Base-by-base conservation (phyloP, 1,140 invertebrate genomes). In the Caenorhabditis inopinata region DNA sequence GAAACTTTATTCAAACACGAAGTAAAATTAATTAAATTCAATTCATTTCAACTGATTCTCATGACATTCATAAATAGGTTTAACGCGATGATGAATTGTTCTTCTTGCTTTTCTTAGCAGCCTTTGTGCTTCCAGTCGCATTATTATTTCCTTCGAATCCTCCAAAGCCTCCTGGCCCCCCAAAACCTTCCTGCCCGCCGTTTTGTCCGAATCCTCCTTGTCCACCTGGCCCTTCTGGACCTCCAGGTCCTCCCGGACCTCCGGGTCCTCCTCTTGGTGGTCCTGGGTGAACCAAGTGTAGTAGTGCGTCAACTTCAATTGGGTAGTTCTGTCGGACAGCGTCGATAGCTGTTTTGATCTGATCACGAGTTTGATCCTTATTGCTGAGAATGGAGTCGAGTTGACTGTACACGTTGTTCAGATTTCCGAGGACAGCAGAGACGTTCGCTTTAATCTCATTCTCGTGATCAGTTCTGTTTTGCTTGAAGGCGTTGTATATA, bases 301-400 rank as follows among this genome's bases (percentile, higher is more conserved):
- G 35, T 29, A 68, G 11, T 1, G 58, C 38, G n/a, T 68, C 58
- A 68, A 68, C 58, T 68, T 68, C 58, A 38, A 68, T 18, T 68
- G 58, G 58, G 38, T 68, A 68, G 58, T 68, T 68, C 32, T 68
- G 11, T 38, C 58, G 32, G 18, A 68, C 27, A 68, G 11, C n/a
- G 7, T 68, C 58, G 9, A 68, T 21, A 18, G 58, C 32, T 16
- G 58, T 68, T 42, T 42, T 68, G n/a, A n/a, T n/a, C n/a, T n/a
- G n/a, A n/a, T n/a, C n/a, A n/a, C n/a, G n/a, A n/a, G n/a, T n/a
- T n/a, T n/a, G n/a, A n/a, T n/a, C n/a, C n/a, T n/a, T n/a, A n/a
- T n/a, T n/a, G n/a, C n/a, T n/a, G n/a, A n/a, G n/a, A n/a, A n/a
- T n/a, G n/a, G n/a, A n/a, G n/a, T n/a, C n/a, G n/a, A n/a, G n/a